Percentiles rank a stretch among this genome's conserved stretches.
These are phyloP conservation scores for Tursiops truncatus DNA, from an alignment of 2,113 vertebrate species.

Conservation along the genomic window DNA sequence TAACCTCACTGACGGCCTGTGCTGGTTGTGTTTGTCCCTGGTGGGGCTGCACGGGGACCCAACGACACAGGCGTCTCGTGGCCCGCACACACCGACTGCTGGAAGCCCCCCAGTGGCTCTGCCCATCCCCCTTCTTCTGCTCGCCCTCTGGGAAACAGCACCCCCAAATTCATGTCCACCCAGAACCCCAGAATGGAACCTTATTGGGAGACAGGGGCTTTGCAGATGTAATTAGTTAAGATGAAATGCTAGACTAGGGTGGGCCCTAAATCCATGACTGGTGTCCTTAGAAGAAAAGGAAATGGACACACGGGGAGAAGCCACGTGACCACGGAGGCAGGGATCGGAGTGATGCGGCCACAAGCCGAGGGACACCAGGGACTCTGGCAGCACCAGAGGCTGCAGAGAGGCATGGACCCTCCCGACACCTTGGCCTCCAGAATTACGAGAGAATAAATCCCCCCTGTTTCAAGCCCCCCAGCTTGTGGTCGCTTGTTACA, in stretches of 20 bases:
- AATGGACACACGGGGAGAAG: neutral
- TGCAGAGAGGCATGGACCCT: neutral
- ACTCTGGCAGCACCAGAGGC: neutral
- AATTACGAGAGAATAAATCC: neutral
- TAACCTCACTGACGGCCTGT: neutral
- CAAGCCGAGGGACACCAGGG: too few species aligned
- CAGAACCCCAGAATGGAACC: neutral
- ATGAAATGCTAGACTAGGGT: neutral
- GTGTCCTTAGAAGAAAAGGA: neutral
- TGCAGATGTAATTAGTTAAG: neutral
- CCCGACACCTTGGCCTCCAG: neutral
- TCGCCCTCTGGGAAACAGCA: neutral
- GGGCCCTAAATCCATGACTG: neutral
- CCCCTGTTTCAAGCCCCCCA: neutral
- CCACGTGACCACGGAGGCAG: accelerated
- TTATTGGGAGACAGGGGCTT: neutral
- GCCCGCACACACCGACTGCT: accelerated
- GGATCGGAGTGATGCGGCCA: accelerated
- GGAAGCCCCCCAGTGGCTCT: too few species aligned
- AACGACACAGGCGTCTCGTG: accelerated
- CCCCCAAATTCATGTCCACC: neutral
- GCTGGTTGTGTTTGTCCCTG: neutral
- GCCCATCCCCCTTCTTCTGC: neutral
- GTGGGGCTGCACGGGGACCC: neutral
- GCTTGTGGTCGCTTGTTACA: neutral